Evolutionary conservation across 2,797 vertebrate genomes (phyloP).

Genomic region (Oryzias sinensis): DNA sequence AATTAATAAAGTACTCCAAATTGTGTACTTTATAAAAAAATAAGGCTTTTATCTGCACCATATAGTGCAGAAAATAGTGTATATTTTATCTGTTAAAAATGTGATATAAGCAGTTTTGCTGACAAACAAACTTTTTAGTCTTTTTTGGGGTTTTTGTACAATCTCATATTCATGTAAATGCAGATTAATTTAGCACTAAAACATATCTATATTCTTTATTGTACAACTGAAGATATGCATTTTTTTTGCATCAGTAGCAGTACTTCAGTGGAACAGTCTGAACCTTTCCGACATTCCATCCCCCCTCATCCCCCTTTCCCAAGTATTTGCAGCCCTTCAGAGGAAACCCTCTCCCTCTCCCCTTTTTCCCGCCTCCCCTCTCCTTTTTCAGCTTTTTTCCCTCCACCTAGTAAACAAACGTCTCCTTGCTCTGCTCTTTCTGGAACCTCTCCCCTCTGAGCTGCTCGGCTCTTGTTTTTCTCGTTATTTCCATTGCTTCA

Average conservation of each 20-base stretch:
- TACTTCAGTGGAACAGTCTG: constrained; percentile 10
- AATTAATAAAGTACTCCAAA: no score
- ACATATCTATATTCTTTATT: no score
- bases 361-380: background rate
- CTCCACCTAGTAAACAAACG: constrained; percentile 12
- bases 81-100: no score
- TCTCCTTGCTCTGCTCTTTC: background rate
- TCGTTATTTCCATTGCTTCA: constrained; percentile 12
- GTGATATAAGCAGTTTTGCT: no score
- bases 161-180: no score
- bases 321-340: constrained; percentile 27
- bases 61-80: no score
- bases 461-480: background rate
- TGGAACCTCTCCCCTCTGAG: constrained; percentile 2
- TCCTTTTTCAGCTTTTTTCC: background rate
- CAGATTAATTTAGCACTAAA: no score
- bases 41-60: no score
- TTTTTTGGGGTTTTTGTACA: no score
- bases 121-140: no score
- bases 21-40: no score
- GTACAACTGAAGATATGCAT: constrained; percentile 2
- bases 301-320: background rate
- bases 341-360: constrained; percentile 7
- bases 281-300: background rate
- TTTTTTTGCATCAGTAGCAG: constrained; percentile 38